Evolutionary conservation across 2,888 invertebrate species (phyloP).

Genomic region (Leptinotarsa tumamoca): DNA sequence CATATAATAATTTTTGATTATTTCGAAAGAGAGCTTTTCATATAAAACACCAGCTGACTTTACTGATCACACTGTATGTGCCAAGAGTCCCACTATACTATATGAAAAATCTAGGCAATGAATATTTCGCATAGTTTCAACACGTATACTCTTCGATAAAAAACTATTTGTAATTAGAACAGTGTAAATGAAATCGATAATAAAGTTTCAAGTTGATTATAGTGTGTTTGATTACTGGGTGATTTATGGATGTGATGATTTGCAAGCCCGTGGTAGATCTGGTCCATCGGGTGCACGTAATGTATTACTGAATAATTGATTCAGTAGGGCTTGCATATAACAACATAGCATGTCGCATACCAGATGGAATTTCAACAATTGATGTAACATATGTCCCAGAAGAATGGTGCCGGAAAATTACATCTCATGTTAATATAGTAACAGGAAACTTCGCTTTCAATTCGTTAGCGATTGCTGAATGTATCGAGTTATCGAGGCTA

Average conservation of each 20-base stretch:
- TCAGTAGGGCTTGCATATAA: slow-evolving; percentile 1
- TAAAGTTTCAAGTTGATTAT: slow-evolving; percentile 52
- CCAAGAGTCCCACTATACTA: too few relatives aligned
- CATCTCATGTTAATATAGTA: not conserved
- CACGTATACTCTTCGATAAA: slow-evolving; percentile 18
- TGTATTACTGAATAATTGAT: slow-evolving; percentile 30
- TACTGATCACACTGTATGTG: too few relatives aligned
- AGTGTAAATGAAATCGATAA: slow-evolving; percentile 53
- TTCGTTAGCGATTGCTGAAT: too few relatives aligned
- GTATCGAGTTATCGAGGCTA: too few relatives aligned
- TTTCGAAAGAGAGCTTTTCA: too few relatives aligned
- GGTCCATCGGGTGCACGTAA: slow-evolving; percentile 26
- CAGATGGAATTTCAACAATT: slow-evolving; percentile 8
- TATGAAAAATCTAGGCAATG: too few relatives aligned
- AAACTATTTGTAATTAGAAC: slow-evolving; percentile 52
- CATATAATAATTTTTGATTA: too few relatives aligned
- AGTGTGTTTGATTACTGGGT: slow-evolving; percentile 34
- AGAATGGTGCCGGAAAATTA: not conserved
- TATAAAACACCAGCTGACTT: too few relatives aligned
- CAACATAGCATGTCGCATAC: not conserved
- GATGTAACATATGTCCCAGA: not conserved
- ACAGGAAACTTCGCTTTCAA: too few relatives aligned
- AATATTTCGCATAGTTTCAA: not conserved
- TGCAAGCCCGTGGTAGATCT: slow-evolving; percentile 14
- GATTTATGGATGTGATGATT: not conserved